These are phyloP conservation scores for Phycodurus eques DNA, from an alignment of 2,113 vertebrate genomes.

Conservation along the genomic window DNA sequence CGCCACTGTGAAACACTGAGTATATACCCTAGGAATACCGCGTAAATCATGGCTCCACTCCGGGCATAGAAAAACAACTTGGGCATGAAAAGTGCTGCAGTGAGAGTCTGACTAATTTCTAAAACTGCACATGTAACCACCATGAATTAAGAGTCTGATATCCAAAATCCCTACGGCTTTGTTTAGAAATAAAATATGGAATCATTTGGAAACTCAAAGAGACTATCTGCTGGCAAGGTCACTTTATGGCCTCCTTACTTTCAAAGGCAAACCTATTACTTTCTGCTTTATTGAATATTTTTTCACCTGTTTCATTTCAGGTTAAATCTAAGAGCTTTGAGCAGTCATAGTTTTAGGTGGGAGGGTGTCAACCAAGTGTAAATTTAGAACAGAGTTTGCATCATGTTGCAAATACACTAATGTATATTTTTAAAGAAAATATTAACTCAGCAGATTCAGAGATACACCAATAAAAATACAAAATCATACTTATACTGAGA, in stretches of 20 bases:
- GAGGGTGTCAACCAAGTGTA: slow-evolving; percentile 4
- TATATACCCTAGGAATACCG: slow-evolving; percentile 58
- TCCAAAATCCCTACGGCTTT: slow-evolving; percentile 56
- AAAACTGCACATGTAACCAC: slow-evolving; percentile 53
- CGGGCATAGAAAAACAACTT: slow-evolving; percentile 54
- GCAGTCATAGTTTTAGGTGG: slow-evolving; percentile 15
- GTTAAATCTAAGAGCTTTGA: slow-evolving; percentile 13
- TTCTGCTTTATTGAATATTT: slow-evolving; percentile 35
- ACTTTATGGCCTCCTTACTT: slow-evolving; percentile 38
- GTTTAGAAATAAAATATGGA: slow-evolving; percentile 71
- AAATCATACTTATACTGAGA: slow-evolving; percentile 22
- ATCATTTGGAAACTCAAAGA: slow-evolving; percentile 60
- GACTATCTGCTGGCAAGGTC: slow-evolving; percentile 47
- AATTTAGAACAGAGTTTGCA: slow-evolving; percentile 17
- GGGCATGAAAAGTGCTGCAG: slow-evolving; percentile 59
- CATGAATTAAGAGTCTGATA: slow-evolving; percentile 50
- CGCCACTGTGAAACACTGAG: slow-evolving; percentile 31
- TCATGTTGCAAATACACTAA: background rate
- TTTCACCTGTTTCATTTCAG: slow-evolving; percentile 38
- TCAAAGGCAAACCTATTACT: slow-evolving; percentile 51
- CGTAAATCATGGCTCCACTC: slow-evolving; percentile 61
- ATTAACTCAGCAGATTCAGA: background rate
- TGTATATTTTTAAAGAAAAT: background rate
- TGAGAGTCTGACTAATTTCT: slow-evolving; percentile 49
- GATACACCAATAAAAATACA: slow-evolving; percentile 16